A percentile compares a stretch with the other conserved stretches of the same genome.
Evolutionary conservation across 2,797 vertebrate genomes (phyloP).

Genomic region (Petrocephalus schoutedeni): DNA sequence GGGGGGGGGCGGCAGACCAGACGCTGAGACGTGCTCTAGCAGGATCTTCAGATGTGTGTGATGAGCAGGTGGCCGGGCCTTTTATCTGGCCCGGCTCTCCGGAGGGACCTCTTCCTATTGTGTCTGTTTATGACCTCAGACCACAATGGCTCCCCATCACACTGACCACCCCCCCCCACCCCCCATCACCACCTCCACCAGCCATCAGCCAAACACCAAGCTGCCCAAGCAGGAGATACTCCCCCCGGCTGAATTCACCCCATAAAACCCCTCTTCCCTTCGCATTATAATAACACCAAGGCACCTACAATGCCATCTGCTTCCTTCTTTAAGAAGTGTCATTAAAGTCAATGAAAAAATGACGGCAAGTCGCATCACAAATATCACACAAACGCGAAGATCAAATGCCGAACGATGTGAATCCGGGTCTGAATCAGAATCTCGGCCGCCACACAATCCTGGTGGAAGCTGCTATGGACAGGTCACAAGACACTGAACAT

Average conservation of each 20-base stretch:
- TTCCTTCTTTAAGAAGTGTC: background rate
- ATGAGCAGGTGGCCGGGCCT: conserved; percentile 60
- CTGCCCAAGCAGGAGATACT: conserved; percentile 12
- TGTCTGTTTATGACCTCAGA: conserved; percentile 35
- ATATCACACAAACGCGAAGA: background rate
- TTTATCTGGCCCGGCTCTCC: conserved; percentile 47
- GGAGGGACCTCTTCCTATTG: conserved; percentile 31
- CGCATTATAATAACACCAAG: background rate
- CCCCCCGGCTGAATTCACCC: conserved; percentile 14
- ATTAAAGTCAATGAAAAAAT: background rate
- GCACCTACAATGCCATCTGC: background rate
- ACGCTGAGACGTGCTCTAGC: conserved; percentile 27
- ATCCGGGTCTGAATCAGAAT: background rate
- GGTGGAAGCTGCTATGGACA: background rate
- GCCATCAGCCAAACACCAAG: conserved; percentile 9
- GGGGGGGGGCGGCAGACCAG: conserved; percentile 3
- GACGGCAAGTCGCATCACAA: background rate
- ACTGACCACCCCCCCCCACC: conserved; percentile 36
- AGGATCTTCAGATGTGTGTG: conserved; percentile 27
- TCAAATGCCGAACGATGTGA: background rate
- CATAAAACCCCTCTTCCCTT: conserved; percentile 10
- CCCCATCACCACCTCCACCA: conserved; percentile 46
- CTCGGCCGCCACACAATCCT: background rate
- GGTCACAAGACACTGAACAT: background rate
- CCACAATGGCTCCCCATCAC: conserved; percentile 23